These are phyloP conservation scores for Chunga burmeisteri DNA, from an alignment of 2,113 vertebrate genomes.

Conservation along the genomic window DNA sequence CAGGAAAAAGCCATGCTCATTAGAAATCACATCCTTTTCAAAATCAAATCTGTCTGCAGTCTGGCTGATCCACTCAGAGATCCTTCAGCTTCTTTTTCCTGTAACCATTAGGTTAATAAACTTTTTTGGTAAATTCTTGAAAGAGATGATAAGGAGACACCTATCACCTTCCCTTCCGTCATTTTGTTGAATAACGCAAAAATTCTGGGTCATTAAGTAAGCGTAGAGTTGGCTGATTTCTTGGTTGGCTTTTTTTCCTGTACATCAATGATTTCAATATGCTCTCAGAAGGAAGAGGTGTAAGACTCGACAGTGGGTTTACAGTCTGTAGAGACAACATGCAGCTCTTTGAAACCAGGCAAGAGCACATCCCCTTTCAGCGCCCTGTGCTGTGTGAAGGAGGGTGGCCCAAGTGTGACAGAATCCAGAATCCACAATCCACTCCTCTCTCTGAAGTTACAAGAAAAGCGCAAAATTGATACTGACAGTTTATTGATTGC, in stretches of 20 bases:
- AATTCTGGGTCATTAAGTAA: not conserved
- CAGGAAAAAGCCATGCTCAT: constrained; percentile 18
- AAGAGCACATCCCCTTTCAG: not conserved
- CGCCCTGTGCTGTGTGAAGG: not conserved
- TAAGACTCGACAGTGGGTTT: not conserved
- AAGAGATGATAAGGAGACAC: not conserved
- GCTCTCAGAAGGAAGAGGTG: not conserved
- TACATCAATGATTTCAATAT: not conserved
- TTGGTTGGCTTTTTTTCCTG: not conserved
- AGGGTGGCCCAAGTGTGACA: not conserved
- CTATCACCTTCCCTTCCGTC: not conserved
- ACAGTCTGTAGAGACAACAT: not conserved
- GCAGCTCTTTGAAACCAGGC: not conserved
- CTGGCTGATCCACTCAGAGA: not conserved
- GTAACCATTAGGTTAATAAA: not conserved
- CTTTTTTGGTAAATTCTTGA: not conserved
- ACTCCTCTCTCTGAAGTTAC: not conserved
- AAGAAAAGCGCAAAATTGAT: not conserved
- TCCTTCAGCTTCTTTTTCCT: not conserved
- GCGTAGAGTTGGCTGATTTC: not conserved
- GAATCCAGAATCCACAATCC: not conserved
- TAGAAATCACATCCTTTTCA: not conserved
- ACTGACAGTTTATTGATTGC: not conserved
- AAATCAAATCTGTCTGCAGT: constrained; percentile 1
- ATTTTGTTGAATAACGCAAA: not conserved